Conservation (phyloP, 2,113 vertebrate genomes). For the Carollia perspicillata region DNA sequence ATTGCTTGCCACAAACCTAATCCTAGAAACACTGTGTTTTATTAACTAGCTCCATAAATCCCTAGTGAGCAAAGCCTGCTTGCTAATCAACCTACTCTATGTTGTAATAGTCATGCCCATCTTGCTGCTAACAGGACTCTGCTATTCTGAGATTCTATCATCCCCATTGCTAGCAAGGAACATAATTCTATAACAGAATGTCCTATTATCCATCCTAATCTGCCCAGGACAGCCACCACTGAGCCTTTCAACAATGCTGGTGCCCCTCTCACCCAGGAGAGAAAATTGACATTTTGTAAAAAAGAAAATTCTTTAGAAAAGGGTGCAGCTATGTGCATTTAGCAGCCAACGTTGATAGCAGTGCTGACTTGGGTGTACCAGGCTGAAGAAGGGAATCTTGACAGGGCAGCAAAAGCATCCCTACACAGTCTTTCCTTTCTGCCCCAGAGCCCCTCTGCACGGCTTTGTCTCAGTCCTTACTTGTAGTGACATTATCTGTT, state of each 20-base stretch:
- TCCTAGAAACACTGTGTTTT: not conserved
- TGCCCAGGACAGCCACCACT: not conserved
- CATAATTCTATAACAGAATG: not conserved
- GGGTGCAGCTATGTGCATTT: not conserved
- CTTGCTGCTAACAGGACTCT: not conserved
- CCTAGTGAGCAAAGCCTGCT: not conserved
- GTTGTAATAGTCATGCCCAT: not conserved
- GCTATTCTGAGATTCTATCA: not conserved
- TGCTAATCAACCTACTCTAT: not conserved
- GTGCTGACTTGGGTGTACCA: no score
- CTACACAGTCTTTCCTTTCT: not conserved
- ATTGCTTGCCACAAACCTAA: not conserved
- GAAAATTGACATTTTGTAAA: not conserved
- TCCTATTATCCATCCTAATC: not conserved
- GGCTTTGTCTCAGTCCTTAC: not conserved
- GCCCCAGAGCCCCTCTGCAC: no score
- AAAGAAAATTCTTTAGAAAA: not conserved
- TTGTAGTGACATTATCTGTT: not conserved
- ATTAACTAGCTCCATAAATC: not conserved
- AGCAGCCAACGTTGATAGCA: not conserved
- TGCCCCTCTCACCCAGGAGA: not conserved
- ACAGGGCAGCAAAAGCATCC: not conserved
- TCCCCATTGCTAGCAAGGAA: not conserved
- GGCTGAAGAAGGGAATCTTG: not conserved
- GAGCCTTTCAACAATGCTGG: not conserved